phyloP scores from a whole-genome alignment of 2,888 invertebrate genomes.

The Hypsopygia costalis region DNA sequence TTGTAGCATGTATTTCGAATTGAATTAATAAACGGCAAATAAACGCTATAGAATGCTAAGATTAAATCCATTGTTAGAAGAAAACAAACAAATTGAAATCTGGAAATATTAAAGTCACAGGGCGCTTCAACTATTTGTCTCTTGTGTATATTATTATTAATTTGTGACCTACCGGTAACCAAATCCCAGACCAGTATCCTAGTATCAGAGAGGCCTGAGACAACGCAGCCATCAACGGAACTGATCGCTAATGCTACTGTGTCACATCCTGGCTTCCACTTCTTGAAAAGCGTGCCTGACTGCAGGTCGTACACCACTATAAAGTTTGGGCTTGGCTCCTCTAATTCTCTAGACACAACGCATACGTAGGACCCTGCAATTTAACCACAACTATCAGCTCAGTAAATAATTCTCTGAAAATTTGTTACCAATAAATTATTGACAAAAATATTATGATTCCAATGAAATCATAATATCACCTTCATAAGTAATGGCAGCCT shows the following conservation, averaged over 20 bases:
- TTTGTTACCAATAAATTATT: too few relatives aligned
- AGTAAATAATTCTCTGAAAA: too few relatives aligned
- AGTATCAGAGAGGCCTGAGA: slow-evolving; percentile 91
- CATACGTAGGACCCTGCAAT: slow-evolving; percentile 84
- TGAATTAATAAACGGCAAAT: too few relatives aligned
- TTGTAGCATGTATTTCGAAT: too few relatives aligned
- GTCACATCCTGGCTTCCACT: slow-evolving; percentile 93
- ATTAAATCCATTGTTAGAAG: too few relatives aligned
- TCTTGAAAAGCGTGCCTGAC: slow-evolving; percentile 94
- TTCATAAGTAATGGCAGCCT: slow-evolving; percentile 92
- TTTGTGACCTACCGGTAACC: slow-evolving; percentile 84
- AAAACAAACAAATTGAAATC: too few relatives aligned
- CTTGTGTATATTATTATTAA: too few relatives aligned
- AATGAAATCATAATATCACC: slow-evolving; percentile 53
- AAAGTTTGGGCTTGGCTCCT: slow-evolving; percentile 91
- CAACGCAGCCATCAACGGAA: slow-evolving; percentile 90
- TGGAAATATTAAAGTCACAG: too few relatives aligned
- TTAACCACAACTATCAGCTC: neutral
- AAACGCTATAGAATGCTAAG: too few relatives aligned
- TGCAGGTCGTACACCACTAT: slow-evolving; percentile 94
- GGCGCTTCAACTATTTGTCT: too few relatives aligned
- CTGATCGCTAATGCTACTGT: slow-evolving; percentile 93
- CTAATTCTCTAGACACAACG: slow-evolving; percentile 79
- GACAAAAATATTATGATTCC: too few relatives aligned
- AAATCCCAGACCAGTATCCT: slow-evolving; percentile 93